Base-by-base conservation (phyloP, 2,888 invertebrate genomes). In the Trichopria drosophilae region DNA sequence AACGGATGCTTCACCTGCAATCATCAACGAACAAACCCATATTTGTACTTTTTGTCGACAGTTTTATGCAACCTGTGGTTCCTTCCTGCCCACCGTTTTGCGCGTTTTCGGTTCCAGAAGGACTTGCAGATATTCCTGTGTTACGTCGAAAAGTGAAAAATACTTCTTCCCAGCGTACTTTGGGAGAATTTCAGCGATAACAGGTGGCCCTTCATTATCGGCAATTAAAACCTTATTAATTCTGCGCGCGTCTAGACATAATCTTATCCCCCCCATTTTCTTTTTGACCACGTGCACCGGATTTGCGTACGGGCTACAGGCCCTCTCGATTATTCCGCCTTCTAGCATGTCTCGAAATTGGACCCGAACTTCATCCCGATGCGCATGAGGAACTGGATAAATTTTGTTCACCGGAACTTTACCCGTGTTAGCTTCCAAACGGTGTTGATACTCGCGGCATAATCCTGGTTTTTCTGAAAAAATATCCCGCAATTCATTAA, bases 51-150 rank as follows among this genome's bases (percentile, higher is more conserved):
- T n/a, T n/a, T n/a, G n/a, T n/a, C n/a, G n/a, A n/a, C n/a, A n/a
- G n/a, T n/a, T n/a, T n/a, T n/a, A n/a, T n/a, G n/a, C n/a, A n/a
- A n/a, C n/a, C n/a, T n/a, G n/a, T n/a, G n/a, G n/a, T n/a, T n/a
- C n/a, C n/a, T n/a, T n/a, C n/a, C n/a, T n/a, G n/a, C n/a, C n/a
- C n/a, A n/a, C n/a, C n/a, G n/a, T n/a, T n/a, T 40, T 41, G 2
- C 49, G 35, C 7, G 49, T 42, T 18, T 49, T 13, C 13, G 26
- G 9, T 34, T 42, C 36, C 20, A 49, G 15, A 4, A 15, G 24
- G 9, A 49, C 42, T 29, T 49, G 42, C 12, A 49, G 36, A 42
- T 41, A 49, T 22, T 22, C 49, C 29, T 42, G 35, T 6, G 49
- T 35, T n/a, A 49, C 16, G 16, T 49, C 49, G 4, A 41, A 19